A percentile compares a stretch with the other conserved stretches of the same genome.
Evolutionary conservation across 2,888 invertebrate genomes (phyloP).

Genomic region (Drosophila mayaguana): DNA sequence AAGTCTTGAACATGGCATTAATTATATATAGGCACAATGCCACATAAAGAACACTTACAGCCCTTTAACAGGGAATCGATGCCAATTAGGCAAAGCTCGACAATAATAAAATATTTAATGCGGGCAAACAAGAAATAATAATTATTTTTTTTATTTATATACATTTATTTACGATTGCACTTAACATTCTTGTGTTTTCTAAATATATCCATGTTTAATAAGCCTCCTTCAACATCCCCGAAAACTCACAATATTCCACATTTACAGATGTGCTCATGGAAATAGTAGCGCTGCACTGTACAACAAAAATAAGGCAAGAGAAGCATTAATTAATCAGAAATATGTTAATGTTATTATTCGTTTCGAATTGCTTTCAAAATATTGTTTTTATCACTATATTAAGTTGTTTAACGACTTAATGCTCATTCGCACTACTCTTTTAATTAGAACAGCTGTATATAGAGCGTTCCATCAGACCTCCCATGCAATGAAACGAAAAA

Average conservation of each 20-base stretch:
- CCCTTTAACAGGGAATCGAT: background rate
- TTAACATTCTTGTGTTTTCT: slow-evolving; percentile 4
- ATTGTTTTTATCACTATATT: background rate
- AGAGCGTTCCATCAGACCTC: background rate
- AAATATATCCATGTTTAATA: slow-evolving; percentile 3
- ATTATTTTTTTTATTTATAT: slow-evolving; percentile 9
- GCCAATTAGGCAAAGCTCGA: background rate
- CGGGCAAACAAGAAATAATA: slow-evolving; percentile 1
- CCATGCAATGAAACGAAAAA: background rate
- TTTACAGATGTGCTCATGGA: background rate
- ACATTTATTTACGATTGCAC: slow-evolving; percentile 5
- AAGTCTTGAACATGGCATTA: too few relatives aligned
- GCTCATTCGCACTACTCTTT: background rate
- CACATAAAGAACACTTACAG: background rate
- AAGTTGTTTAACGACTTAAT: background rate
- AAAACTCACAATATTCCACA: background rate
- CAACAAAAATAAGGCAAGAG: background rate
- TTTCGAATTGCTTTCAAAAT: background rate
- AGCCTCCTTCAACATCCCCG: background rate
- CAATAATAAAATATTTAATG: background rate
- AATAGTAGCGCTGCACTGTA: background rate
- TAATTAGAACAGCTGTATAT: background rate
- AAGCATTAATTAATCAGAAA: background rate
- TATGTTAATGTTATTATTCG: background rate
- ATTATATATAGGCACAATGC: too few relatives aligned